Evolutionary conservation across 2,113 vertebrate genomes (phyloP), one percentile per base, ranked within the genome.

Genomic region (Strix aluco): DNA sequence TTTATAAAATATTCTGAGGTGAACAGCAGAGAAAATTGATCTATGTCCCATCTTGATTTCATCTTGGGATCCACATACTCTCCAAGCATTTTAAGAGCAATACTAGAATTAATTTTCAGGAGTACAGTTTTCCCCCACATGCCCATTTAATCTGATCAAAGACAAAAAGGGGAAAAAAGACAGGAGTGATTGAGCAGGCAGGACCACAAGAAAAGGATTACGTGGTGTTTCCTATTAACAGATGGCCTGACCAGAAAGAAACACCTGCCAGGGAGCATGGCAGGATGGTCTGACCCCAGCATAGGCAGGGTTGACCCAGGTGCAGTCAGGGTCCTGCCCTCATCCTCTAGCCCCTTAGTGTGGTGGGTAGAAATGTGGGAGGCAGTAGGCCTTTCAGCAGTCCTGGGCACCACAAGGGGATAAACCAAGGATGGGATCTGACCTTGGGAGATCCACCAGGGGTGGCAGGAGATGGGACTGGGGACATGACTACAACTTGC

Each of bases 151-250:
- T 79, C 52, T 75, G 16, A 55, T 55, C 11, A 82, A 79, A 74
- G 15, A 81, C 14, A 75, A 47, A 38, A 49, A 36, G 23, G 23
- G 3, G 6, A 3, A 26, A 63, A 71, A 84, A 89, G 11, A 71
- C n/a, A 30, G 14, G 10, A 69, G 8, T 55, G 32, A 55, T 2
- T 58, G 27, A 81, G n/a, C 3, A 61, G 57, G 11, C 12, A 66
- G 9, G 27, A 69, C 15, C 23, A 29, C 14, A 54, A 57, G 22
- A n/a, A 78, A 52, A 78, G 10, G 23, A 29, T 4, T 57, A 29
- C 0, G 0, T 34, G 5, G 5, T 22, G 2, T 30, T 74, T 73
- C 15, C 38, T 77, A 1, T 23, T 58, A 26, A 49, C 3, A 69
- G 18, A 34, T 36, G 26, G 19, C 13, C 22, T 79, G 9, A 11